Evolutionary conservation across 92 coral and sea anemone species (phyloP).

Genomic region (Palythoa caribaeorum): DNA sequence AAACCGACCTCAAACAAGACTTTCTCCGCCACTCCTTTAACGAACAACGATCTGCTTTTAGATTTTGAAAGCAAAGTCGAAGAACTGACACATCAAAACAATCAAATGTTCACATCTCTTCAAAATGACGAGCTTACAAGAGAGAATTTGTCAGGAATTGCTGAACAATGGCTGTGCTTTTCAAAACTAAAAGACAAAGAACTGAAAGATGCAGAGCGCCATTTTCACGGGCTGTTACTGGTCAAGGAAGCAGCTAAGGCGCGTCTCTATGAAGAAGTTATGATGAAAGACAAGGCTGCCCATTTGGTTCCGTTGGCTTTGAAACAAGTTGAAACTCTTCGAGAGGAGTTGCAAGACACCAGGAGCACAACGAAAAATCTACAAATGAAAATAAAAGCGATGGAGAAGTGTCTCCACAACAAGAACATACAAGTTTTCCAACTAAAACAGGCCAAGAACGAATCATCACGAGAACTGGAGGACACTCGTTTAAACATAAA

Average conservation of each 20-base stretch:
- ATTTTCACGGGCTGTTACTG: not conserved
- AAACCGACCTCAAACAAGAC: not conserved
- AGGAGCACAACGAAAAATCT: not conserved
- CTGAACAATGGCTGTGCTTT: conserved; percentile 3
- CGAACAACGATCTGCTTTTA: not conserved
- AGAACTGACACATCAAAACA: not conserved
- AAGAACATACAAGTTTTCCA: not conserved
- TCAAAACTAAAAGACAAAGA: conserved; percentile 9
- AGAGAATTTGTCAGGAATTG: not conserved
- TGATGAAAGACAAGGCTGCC: not conserved
- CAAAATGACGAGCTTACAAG: not conserved
- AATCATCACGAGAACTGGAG: not conserved
- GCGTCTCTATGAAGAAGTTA: not conserved
- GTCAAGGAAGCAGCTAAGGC: conserved; percentile 6
- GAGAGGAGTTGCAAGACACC: not conserved
- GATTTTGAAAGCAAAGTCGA: not conserved
- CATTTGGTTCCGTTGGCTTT: not conserved
- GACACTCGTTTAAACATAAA: not conserved
- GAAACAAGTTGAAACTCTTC: not conserved
- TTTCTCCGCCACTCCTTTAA: not conserved
- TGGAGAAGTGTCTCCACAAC: not conserved
- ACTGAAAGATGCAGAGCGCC: conserved; percentile 26
- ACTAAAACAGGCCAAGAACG: not conserved
- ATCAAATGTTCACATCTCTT: not conserved
- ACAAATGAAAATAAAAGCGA: not conserved